These are phyloP conservation scores for Athalia cordata DNA, from an alignment of 2,888 invertebrate species.

Conservation along the genomic window DNA sequence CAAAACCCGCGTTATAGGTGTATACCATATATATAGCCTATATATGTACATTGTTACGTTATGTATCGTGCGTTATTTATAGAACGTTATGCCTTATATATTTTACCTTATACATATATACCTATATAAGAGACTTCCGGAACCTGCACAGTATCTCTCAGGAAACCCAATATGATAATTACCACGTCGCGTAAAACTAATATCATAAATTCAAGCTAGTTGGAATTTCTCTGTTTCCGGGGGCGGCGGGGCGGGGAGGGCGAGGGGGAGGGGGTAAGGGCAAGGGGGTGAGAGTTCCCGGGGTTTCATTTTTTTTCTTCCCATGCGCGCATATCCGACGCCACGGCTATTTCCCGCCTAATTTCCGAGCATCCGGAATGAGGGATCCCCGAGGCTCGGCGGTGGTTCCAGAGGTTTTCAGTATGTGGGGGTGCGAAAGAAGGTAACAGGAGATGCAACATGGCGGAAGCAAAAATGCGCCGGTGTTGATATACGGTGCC, in stretches of 20 bases:
- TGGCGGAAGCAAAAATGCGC: slow-evolving; percentile 14
- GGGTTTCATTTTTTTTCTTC: slow-evolving; percentile 41
- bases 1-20: no score
- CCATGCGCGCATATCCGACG: slow-evolving; percentile 29
- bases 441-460: background rate
- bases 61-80: no score
- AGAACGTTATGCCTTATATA: no score
- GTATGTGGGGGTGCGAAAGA: no score
- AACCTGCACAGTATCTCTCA: background rate
- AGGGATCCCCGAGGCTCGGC: slow-evolving; percentile 3
- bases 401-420: background rate
- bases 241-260: no score
- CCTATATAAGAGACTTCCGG: no score
- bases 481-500: background rate
- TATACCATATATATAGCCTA: no score
- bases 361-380: slow-evolving; percentile 51
- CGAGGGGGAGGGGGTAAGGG: no score
- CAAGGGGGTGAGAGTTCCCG: background rate
- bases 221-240: slow-evolving; percentile 40
- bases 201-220: slow-evolving; percentile 40
- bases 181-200: slow-evolving; percentile 36
- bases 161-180: slow-evolving; percentile 42
- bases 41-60: no score
- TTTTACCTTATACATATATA: no score
- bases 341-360: slow-evolving; percentile 54